Conservation (phyloP, 1,140 invertebrate species). For the Pygmarrhopalites habei region DNA sequence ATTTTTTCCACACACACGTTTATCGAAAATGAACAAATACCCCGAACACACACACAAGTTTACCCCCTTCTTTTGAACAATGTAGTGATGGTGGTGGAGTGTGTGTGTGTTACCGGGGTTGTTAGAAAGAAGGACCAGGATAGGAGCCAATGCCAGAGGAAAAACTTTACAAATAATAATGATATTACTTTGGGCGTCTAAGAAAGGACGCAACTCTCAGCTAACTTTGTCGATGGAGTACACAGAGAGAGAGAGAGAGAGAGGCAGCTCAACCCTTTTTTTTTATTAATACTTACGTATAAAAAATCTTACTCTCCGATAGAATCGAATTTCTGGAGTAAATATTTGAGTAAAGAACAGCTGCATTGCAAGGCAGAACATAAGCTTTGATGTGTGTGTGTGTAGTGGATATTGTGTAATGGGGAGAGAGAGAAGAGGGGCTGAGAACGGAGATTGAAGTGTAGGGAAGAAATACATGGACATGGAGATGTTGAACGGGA, state of each 20-base stretch:
- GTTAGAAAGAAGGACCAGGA: neutral
- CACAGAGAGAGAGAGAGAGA: no score
- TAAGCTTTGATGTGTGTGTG: neutral
- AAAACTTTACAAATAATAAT: constrained; percentile 1
- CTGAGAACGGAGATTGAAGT: no score
- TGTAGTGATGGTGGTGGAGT: no score
- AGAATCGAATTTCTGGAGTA: constrained; percentile 38
- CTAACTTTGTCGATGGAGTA: no score
- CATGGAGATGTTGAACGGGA: no score
- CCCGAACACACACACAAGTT: neutral
- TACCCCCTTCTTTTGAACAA: neutral
- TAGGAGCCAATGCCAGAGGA: neutral
- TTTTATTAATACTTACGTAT: constrained; percentile 19
- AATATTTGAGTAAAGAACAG: constrained; percentile 34
- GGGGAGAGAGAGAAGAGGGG: no score
- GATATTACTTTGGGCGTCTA: constrained; percentile 1
- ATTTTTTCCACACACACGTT: no score
- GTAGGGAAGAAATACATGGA: no score
- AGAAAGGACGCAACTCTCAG: no score
- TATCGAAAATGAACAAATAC: no score
- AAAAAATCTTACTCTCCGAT: constrained; percentile 24
- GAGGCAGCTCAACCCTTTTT: constrained; percentile 25
- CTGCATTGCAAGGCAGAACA: constrained; percentile 15
- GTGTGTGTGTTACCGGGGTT: no score
- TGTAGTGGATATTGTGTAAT: no score